Evolutionary conservation across 2,113 vertebrate genomes (phyloP), one percentile per base, ranked within the genome.

Genomic region (Oreotrochilus melanogaster): DNA sequence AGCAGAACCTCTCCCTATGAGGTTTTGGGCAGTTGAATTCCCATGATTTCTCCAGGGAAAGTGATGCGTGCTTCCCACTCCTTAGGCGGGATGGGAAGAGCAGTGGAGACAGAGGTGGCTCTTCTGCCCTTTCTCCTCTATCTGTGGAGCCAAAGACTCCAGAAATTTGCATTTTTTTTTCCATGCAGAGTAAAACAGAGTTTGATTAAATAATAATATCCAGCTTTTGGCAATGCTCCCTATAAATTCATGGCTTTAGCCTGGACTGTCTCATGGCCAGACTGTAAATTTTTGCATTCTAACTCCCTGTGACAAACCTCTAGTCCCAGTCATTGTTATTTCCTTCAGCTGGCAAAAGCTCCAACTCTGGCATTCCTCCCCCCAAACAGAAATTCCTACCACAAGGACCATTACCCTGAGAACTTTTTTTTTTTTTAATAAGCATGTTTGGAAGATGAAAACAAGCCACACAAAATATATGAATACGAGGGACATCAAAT

Each of bases 201-300:
- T 93, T 96, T 75, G 91, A 95, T 88, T 86, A 86, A 96, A 96
- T 95, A 97, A 96, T 83, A 86, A 81, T 83, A 94, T 80, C 86
- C 93, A 94, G 94, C 90, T 93, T 96, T 94, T 96, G 95, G 93
- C 96, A 96, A 86, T n/a, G 76, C 10, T 90, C 90, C 24, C 78
- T 84, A 74, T 67, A 95, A 96, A 95, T 96, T 96, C 93, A 96
- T 95, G 79, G 79, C 60, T 96, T 96, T 94, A 91, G 91, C 83
- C 92, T 95, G 92, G 88, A 94, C 78, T 92, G 64, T 95, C 93
- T 96, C 95, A 88, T 95, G 88, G 92, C 80, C 94, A 94, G 94
- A 89, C 65, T 71, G 78, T 93, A 93, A 96, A 96, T 97, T 96
- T 94, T 95, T 15, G 35, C 39, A 0, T 96, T 94, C 83, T 88